These are phyloP conservation scores for Cephus nigrinus DNA, from an alignment of 2,888 invertebrate genomes.

Conservation along the genomic window DNA sequence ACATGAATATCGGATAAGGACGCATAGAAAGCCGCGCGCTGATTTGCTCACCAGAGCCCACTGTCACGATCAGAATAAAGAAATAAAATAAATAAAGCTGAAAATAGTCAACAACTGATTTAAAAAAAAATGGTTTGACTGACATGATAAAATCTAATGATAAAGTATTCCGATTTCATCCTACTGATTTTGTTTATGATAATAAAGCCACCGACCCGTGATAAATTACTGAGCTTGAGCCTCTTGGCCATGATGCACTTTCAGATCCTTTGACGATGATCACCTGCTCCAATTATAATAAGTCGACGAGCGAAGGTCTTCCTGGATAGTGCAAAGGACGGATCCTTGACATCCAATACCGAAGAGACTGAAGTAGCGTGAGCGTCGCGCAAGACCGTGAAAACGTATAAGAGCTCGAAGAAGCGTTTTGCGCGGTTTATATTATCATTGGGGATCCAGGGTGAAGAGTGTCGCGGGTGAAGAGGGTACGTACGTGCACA, in stretches of 20 bases:
- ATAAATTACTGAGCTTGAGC: constrained; percentile 52
- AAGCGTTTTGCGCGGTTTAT: not conserved
- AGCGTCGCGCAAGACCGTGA: not conserved
- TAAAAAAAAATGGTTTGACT: not conserved
- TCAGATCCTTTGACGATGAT: constrained; percentile 30
- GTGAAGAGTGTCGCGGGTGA: not conserved
- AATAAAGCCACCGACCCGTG: constrained; percentile 49
- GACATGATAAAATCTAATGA: not conserved
- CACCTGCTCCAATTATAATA: not conserved
- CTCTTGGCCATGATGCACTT: constrained; percentile 55
- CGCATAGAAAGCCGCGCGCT: not conserved
- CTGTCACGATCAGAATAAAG: not conserved
- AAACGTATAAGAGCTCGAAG: not conserved
- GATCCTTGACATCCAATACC: not conserved
- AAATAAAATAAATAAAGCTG: not conserved
- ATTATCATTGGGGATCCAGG: not conserved
- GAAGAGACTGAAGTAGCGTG: not conserved
- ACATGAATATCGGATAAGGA: not conserved
- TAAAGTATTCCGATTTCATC: not conserved
- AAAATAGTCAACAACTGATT: not conserved
- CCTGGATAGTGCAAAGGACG: not conserved
- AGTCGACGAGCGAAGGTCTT: not conserved
- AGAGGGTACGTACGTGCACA: not conserved
- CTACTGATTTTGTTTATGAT: not conserved
- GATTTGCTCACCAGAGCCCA: not conserved